Base-by-base conservation (phyloP, 1,140 invertebrate genomes). In the Lasaia peninsularis region DNA sequence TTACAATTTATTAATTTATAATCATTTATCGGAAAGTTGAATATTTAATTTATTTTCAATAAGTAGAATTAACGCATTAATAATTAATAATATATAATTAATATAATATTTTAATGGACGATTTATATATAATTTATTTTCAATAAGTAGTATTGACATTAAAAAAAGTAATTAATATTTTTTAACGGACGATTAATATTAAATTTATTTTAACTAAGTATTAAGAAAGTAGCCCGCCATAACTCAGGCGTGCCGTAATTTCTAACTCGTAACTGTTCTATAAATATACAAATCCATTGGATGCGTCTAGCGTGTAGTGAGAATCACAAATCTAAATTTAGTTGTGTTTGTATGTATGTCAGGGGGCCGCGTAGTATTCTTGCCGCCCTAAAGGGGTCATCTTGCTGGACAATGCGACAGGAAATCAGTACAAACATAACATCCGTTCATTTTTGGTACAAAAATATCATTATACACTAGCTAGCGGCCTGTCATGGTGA, bases 281-380 rank as follows among this genome's bases (percentile, higher is more conserved):
- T 77, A 73, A 83, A 81, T 83, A 82, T 60, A 71, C 73, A 67
- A 72, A 76, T 71, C 70, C 73, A 80, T 76, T 70, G 62, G 71
- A 72, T 69, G 66, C 73, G 79, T 80, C 81, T 79, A 87, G 81
- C 76, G 71, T 75, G 73, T 67, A 73, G 68, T 75, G 72, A 78
- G 76, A 81, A 73, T 79, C 75, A 79, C 76, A 72, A 62, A 67
- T 80, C 83, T 87, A 87, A 80, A 78, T 77, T 79, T 87, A 87
- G 80, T 71, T 10, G 56, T 73, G 71, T 83, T 76, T 82, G 78
- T 84, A 84, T 84, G 79, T 87, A 71, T 87, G 84, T 87, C 84
- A 87, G 71, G 81, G 73, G 84, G 81, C 75, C 55, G 62, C 56
- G 59, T 60, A 65, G 63, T 60, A 68, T 64, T 58, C 71, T 68